Evolutionary conservation across 2,888 invertebrate species (phyloP).

Genomic region (Buathra laborator): DNA sequence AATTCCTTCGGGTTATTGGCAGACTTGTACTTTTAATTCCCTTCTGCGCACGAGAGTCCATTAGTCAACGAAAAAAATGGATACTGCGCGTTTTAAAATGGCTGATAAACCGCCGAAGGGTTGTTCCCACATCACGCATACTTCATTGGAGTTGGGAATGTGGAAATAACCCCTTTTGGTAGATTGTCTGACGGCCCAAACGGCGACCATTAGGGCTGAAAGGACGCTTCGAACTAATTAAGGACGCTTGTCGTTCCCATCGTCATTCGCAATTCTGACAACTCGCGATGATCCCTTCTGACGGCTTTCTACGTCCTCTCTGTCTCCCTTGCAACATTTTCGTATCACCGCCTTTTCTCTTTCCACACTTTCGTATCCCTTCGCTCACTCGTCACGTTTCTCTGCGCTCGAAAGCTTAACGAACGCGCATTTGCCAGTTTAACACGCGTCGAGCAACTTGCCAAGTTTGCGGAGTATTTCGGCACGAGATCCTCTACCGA

Average conservation of each 20-base stretch:
- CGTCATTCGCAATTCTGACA: slow-evolving; percentile 55
- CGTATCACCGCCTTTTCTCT: background rate
- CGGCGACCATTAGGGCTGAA: slow-evolving; percentile 38
- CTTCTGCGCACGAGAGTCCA: no score
- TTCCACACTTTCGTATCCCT: slow-evolving; percentile 14
- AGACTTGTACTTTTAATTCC: no score
- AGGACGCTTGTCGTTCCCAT: slow-evolving; percentile 57
- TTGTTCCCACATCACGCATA: slow-evolving; percentile 6
- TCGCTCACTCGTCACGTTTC: slow-evolving; percentile 43
- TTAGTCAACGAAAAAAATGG: background rate
- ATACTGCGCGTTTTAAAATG: background rate
- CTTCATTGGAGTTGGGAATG: slow-evolving; percentile 23
- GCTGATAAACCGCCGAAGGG: slow-evolving; percentile 39
- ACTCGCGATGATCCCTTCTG: slow-evolving; percentile 47
- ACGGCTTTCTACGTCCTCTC: slow-evolving; percentile 10
- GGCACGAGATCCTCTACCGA: slow-evolving; percentile 5
- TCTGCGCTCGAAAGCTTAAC: slow-evolving; percentile 54
- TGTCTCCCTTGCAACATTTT: slow-evolving; percentile 19
- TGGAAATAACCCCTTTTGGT: slow-evolving; percentile 46
- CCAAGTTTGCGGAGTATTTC: slow-evolving; percentile 39
- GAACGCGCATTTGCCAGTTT: slow-evolving; percentile 61
- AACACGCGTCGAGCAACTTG: slow-evolving; percentile 48
- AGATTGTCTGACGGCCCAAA: slow-evolving; percentile 46
- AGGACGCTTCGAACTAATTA: slow-evolving; percentile 64
- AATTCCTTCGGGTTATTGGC: no score